Conservation (phyloP, 2,888 invertebrate species). For the Ophion slaviceki region DNA sequence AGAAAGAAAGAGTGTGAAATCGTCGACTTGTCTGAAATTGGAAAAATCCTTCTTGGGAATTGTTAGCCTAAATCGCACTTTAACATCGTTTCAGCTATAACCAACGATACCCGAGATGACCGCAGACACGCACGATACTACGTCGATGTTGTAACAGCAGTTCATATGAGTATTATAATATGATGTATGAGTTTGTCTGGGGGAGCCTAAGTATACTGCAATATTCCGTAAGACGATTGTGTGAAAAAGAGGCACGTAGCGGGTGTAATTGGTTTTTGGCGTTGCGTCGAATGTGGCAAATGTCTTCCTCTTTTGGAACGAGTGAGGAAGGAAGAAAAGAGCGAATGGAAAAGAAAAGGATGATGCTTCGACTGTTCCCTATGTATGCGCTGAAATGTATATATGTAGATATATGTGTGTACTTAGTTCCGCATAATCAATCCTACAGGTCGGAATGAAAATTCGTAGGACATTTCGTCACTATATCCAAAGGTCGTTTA, state of each 20-base stretch:
- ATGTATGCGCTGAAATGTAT: not conserved
- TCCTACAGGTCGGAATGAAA: too few species aligned
- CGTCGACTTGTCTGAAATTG: not conserved
- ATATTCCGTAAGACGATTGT: constrained; percentile 26
- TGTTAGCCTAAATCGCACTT: not conserved
- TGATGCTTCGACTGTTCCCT: not conserved
- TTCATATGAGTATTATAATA: not conserved
- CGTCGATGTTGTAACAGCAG: not conserved
- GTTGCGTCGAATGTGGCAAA: not conserved
- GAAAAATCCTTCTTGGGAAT: not conserved
- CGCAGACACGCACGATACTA: not conserved
- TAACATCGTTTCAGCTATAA: not conserved
- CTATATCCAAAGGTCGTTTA: too few species aligned
- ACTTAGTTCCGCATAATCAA: not conserved
- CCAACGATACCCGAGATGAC: not conserved
- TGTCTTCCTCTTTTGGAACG: constrained; percentile 11
- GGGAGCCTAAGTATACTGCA: constrained; percentile 9
- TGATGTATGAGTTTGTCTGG: constrained; percentile 1
- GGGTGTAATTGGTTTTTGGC: constrained; percentile 40
- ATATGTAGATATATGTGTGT: constrained; percentile 5
- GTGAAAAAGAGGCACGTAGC: not conserved
- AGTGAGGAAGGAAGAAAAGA: constrained; percentile 43
- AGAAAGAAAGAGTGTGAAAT: not conserved
- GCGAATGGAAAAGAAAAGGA: constrained; percentile 19
- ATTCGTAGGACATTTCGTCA: too few species aligned